Base-by-base conservation (phyloP, 2,797 vertebrate species). In the Crenichthys baileyi region DNA sequence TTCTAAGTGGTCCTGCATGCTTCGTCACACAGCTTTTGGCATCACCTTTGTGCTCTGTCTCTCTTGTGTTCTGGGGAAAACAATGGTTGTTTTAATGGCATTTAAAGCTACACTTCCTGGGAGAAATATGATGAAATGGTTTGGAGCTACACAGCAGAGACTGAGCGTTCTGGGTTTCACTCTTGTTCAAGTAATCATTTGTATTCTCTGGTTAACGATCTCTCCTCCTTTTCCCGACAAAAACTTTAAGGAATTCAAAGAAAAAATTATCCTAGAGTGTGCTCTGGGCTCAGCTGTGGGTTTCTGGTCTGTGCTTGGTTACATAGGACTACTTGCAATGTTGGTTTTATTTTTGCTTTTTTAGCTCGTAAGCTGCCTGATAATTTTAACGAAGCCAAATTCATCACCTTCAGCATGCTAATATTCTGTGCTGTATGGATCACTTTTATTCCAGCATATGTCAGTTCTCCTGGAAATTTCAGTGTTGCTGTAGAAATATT, bases 1-100 rank as follows among this genome's bases (percentile, higher is more conserved):
- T 78, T 93, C 95, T 48, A 83, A 94, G 41, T 95, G 95, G 95
- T 96, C 95, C 90, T 96, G 95, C 84, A 95, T 95, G 95, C 87
- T 96, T 76, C 83, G 95, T 5, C 95, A 96, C 91, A 95, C 94
- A 16, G 92, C 93, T 0, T 95, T 96, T 22, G 95, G 95, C 55
- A 95, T 95, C 85, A 95, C 94, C 24, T 95, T 95, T 75, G 95
- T 95, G 44, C 93, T 96, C 75, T 95, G 93, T 4, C 94, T 95
- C 63, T 96, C 95, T 12, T 96, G 95, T 88, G 79, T 93, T n/a
- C 82, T 96, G 31, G 94, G 94, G 48, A 96, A 95, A 92, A 96
- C 95, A 4, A 81, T 95, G 63, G 94, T 95, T 7, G 95, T 96
- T 5, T 76, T 96, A 67, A 95, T 95, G 93, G 95, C 94, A 20